Base-by-base conservation (phyloP, 2,113 vertebrate species). In the Pristiophorus japonicus region DNA sequence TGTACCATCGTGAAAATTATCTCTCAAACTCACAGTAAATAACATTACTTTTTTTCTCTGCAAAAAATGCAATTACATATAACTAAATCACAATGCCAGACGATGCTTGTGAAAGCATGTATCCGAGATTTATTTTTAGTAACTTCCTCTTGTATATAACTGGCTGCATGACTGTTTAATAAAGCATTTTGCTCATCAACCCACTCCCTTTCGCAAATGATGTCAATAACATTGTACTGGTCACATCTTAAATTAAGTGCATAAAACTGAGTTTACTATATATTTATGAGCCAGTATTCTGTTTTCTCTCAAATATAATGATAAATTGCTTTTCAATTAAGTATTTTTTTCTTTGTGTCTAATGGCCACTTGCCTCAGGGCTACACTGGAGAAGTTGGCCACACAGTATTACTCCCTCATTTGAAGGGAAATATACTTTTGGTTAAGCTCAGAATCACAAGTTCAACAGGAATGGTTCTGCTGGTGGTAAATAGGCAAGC, bases 241-340 rank as follows among this genome's bases (percentile, higher is more conserved):
- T 63, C 30, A 91, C 16, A 4, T 91, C 88, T 91, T 63, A 91
- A 91, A 91, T 38, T 16, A 91, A 91, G 34, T 22, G 59, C 88
- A 42, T 63, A 38, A 92, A 63, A 92, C 59, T 22, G 62, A 63
- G 20, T 59, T 92, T 22, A 10, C 34, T 63, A 8, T 65, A 38
- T 65, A 63, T 42, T 63, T 92, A 92, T 63, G 34, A 92, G 38
- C 88, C 34, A 7, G 5, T 45, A 38, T 62, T 38, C 16, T 38
- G 34, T 22, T 63, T 65, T 62, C 3, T 18, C 55, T 63, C 47
- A 38, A 63, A 65, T 1, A 6, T 59, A 5, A 4, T 62, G 51
- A 90, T 34, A 90, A 38, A 92, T 63, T 92, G n/a, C 59, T 18
- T 92, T 92, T 63, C 88, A 92, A 92, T 92, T 92, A 92, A 63